Evolutionary conservation across 2,888 invertebrate genomes (phyloP).

Genomic region (Vanessa cardui): DNA sequence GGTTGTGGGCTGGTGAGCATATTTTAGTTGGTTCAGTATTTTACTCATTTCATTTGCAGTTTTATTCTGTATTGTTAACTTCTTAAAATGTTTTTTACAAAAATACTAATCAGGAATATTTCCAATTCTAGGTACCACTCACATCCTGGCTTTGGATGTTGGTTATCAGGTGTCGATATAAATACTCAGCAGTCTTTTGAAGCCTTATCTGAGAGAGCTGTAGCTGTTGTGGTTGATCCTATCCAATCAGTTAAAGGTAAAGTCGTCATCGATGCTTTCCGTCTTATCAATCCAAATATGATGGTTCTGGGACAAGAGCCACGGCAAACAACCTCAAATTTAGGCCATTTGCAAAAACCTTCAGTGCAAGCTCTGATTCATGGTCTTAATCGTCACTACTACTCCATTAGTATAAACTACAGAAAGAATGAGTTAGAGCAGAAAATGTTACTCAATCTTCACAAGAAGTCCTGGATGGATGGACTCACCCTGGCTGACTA

Average conservation of each 20-base stretch:
- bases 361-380: constrained; percentile 99
- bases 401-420: constrained; percentile 99
- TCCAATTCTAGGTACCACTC: constrained; percentile 91
- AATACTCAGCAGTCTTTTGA: constrained; percentile 99
- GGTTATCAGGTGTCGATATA: constrained; percentile 99
- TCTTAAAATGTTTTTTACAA: neutral
- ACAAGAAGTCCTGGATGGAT: constrained; percentile 99
- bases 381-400: constrained; percentile 99
- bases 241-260: constrained; percentile 99
- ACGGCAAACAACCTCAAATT: constrained; percentile 98
- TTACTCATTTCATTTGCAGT: too few species aligned
- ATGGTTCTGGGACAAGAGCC: constrained; percentile 99
- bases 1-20: constrained; percentile 94
- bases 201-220: constrained; percentile 98
- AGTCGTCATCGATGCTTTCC: constrained; percentile 99
- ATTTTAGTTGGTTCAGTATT: neutral
- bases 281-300: constrained; percentile 99
- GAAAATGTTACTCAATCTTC: constrained; percentile 98
- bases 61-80: neutral
- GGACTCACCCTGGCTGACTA: constrained; percentile 95
- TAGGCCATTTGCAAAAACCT: constrained; percentile 99
- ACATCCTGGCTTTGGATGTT: constrained; percentile 99
- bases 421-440: constrained; percentile 99
- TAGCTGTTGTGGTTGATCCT: constrained; percentile 99
- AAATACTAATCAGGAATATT: neutral